Evolutionary conservation across 2,113 vertebrate genomes (phyloP), one percentile per base, ranked within the genome.

Genomic region (Amazona guildingii): DNA sequence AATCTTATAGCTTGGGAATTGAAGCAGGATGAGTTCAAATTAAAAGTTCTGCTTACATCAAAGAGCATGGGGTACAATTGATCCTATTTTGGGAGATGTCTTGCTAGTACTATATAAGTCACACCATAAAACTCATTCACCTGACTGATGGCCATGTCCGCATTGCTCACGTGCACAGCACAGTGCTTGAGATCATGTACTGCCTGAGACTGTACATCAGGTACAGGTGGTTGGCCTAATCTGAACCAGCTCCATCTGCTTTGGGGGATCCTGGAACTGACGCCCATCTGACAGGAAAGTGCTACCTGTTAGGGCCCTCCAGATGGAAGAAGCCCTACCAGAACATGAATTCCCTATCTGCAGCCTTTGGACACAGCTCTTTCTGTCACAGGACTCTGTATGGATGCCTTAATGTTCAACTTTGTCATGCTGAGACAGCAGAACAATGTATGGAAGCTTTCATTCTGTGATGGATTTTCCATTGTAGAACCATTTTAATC

Each of bases 41-140:
- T 2, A 74, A 73, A 76, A 5, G 0, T 9, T 6, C 13, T 59
- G 37, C 59, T 77, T 80, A 13, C 21, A 15, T 79, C 0, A 1
- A 78, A 75, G 55, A 72, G 19, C 28, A 29, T 0, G 0, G 67
- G 61, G 55, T 27, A 44, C 37, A 78, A 6, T 33, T 82, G 74
- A 44, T 89, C 11, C 8, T 28, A 7, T 44, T 84, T 68, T 37
- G 31, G n/a, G 23, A 10, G 4, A 44, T 87, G 11, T 73, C 28
- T 77, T 8, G 1, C 37, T 85, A 75, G 28, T 11, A 11, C 41
- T 59, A 8, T 67, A 0, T 33, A 69, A 43, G 17, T 70, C 49
- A 39, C 46, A 8, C 78, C 46, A 8, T 70, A 35, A 78, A 79
- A 57, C 37, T 77, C 20, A 20, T 33, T 67, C 24, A 28, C 17